These are phyloP conservation scores for Dascillus cervinus DNA, from an alignment of 2,888 invertebrate genomes.

Conservation along the genomic window DNA sequence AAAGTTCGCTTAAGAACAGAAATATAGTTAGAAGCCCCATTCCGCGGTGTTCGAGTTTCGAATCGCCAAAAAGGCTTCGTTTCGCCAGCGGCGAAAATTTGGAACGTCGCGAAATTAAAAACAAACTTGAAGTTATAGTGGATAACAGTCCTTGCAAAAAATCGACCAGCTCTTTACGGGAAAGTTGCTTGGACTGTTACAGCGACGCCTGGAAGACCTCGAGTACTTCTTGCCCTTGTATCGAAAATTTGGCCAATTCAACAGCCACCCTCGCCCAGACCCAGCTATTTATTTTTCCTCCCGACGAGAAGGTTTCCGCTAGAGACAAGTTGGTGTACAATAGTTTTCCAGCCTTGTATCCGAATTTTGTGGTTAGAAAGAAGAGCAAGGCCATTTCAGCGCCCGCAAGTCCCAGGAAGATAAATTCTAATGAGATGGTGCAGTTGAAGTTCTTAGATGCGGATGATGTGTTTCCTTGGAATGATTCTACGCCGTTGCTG, in stretches of 20 bases:
- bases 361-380: constrained; percentile 28
- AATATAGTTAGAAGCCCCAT: constrained; percentile 47
- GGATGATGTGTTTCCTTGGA: constrained; percentile 30
- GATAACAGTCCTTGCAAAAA: constrained; percentile 51
- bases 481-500: constrained; percentile 35
- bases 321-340: constrained; percentile 24
- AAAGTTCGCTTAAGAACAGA: constrained; percentile 65
- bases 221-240: constrained; percentile 67
- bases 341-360: constrained; percentile 34
- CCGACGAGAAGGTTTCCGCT: constrained; percentile 21
- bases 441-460: constrained; percentile 27
- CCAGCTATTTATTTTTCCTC: constrained; percentile 31
- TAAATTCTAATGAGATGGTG: constrained; percentile 18
- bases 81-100: constrained; percentile 66
- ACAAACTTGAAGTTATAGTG: constrained; percentile 47
- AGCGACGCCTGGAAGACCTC: constrained; percentile 40
- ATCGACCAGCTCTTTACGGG: constrained; percentile 43
- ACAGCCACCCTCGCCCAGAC: constrained; percentile 35
- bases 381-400: constrained; percentile 31
- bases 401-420: constrained; percentile 30
- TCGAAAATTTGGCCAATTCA: constrained; percentile 48
- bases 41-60: constrained; percentile 69
- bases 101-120: constrained; percentile 46
- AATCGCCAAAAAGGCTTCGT: constrained; percentile 74
- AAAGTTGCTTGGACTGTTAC: constrained; percentile 47